Conservation (phyloP, 2,888 invertebrate species). For the Campopleginae sp. region DNA sequence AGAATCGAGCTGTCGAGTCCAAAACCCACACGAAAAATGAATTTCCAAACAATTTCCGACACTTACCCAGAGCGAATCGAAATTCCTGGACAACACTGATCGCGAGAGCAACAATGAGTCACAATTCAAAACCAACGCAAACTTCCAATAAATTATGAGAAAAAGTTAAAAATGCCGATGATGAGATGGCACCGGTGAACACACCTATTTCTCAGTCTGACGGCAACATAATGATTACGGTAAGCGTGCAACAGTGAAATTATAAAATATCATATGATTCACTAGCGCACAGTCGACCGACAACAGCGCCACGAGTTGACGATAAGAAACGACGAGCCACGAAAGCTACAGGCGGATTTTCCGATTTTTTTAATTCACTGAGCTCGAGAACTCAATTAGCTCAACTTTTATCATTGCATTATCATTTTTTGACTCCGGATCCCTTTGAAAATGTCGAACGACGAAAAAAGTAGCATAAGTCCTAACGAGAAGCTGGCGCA, state of each 20-base stretch:
- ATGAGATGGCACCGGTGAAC: slow-evolving; percentile 25
- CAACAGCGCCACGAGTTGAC: slow-evolving; percentile 15
- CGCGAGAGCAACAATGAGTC: background rate
- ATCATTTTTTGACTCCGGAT: background rate
- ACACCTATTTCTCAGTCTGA: slow-evolving; percentile 39
- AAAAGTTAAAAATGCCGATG: slow-evolving; percentile 24
- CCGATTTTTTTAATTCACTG: background rate
- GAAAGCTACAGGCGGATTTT: background rate
- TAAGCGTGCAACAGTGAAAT: slow-evolving; percentile 36
- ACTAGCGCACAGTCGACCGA: background rate
- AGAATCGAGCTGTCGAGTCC: background rate
- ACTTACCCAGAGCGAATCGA: slow-evolving; percentile 37
- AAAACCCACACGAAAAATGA: background rate
- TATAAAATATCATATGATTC: slow-evolving; percentile 44
- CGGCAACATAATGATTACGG: slow-evolving; percentile 39
- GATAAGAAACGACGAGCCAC: background rate
- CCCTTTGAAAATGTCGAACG: slow-evolving; percentile 1
- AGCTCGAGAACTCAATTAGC: slow-evolving; percentile 6
- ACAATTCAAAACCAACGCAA: background rate
- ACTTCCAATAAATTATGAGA: background rate
- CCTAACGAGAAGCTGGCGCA: background rate
- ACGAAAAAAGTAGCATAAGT: background rate
- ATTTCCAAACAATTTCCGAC: background rate
- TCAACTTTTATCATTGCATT: background rate
- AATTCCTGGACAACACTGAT: background rate